phyloP scores from a whole-genome alignment of 2,888 invertebrate genomes.

The Pseudolycoriella hygida region DNA sequence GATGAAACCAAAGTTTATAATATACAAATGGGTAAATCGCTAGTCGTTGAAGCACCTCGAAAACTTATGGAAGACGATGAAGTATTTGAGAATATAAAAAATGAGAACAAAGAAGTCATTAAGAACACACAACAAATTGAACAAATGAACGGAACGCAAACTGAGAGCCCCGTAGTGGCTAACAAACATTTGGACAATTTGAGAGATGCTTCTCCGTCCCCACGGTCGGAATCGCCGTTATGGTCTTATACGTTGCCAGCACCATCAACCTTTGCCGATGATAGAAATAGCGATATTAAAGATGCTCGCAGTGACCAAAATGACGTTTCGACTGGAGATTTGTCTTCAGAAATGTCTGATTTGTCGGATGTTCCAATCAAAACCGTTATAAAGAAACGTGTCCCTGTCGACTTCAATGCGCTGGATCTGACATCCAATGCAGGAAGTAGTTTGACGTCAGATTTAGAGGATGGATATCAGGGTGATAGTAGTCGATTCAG shows the following conservation, averaged over 20 bases:
- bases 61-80: not conserved
- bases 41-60: too few species aligned
- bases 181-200: not conserved
- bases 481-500: conserved; percentile 5
- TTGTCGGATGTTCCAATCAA: conserved; percentile 2
- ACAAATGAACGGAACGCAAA: not conserved
- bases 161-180: not conserved
- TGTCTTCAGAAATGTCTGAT: conserved; percentile 8
- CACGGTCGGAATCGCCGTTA: conserved; percentile 10
- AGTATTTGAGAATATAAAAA: not conserved
- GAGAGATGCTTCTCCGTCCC: not conserved
- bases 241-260: conserved; percentile 13
- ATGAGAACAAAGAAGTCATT: not conserved
- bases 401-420: conserved; percentile 7
- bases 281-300: conserved; percentile 2
- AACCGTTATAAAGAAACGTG: conserved; percentile 6
- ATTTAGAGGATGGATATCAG: conserved; percentile 17
- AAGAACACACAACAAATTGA: not conserved
- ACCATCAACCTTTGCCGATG: conserved; percentile 10
- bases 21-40: conserved; percentile 24
- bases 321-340: conserved; percentile 3
- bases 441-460: conserved; percentile 12
- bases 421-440: conserved; percentile 3
- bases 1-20: conserved; percentile 25
- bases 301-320: not conserved